Evolutionary conservation across 1,140 invertebrate species (phyloP).

Genomic region (Subanguina moxae): DNA sequence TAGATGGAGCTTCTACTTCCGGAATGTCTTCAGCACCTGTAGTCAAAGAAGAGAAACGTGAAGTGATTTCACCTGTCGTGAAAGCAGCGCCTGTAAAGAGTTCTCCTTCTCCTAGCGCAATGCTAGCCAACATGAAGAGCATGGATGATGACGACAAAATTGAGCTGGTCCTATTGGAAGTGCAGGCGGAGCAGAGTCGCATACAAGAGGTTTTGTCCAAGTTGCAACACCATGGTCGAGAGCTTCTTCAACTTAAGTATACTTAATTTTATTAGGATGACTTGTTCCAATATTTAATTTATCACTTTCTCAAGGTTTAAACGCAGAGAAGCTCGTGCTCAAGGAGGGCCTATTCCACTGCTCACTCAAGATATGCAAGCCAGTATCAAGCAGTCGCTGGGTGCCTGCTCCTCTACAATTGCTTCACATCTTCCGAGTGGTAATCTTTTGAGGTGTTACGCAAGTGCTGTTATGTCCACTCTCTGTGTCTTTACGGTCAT

Average conservation of each 20-base stretch:
- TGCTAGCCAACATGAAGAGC: conserved; percentile 2
- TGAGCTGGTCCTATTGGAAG: conserved; percentile 37
- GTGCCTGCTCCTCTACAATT: conserved; percentile 14
- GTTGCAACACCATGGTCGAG: conserved; percentile 39
- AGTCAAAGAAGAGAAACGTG: background rate
- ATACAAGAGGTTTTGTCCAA: conserved; percentile 27
- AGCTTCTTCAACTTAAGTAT: conserved; percentile 38
- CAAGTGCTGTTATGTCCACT: too few species aligned
- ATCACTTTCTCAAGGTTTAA: conserved; percentile 31
- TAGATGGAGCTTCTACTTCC: background rate
- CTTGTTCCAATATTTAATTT: background rate
- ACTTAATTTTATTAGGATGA: background rate
- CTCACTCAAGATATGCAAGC: conserved; percentile 34
- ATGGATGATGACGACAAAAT: conserved; percentile 51
- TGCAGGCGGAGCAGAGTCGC: conserved; percentile 42
- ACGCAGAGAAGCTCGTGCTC: conserved; percentile 32
- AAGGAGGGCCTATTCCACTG: conserved; percentile 12
- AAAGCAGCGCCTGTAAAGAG: conserved; percentile 2
- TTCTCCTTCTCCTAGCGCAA: conserved; percentile 16
- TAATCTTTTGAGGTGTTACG: too few species aligned
- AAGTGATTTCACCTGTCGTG: background rate
- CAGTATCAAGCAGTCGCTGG: conserved; percentile 25
- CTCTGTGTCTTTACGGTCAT: background rate
- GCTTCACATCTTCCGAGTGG: background rate
- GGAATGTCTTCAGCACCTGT: conserved; percentile 5